phyloP scores from a whole-genome alignment of 2,113 vertebrate species.

The Tor tambroides region DNA sequence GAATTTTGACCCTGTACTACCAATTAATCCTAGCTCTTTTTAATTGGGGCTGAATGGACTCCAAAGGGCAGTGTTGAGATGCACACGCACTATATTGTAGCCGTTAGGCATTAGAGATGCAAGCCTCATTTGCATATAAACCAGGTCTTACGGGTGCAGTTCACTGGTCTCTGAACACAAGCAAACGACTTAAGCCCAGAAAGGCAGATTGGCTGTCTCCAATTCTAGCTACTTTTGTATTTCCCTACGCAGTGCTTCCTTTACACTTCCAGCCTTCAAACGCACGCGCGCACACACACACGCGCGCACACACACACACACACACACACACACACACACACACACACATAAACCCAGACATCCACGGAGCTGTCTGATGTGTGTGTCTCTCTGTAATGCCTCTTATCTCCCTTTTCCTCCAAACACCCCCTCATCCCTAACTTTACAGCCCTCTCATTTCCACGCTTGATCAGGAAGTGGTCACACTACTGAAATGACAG shows the following conservation, averaged over 20 bases:
- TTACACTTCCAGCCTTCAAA: conserved; percentile 22
- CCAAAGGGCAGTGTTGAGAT: conserved; percentile 66
- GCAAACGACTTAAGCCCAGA: conserved; percentile 67
- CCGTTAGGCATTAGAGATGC: conserved; percentile 71
- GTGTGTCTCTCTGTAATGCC: conserved; percentile 28
- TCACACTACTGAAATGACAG: conserved; percentile 57
- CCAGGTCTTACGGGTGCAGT: conserved; percentile 70
- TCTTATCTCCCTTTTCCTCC: conserved; percentile 41
- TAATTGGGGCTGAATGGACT: conserved; percentile 76
- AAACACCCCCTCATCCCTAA: conserved; percentile 29
- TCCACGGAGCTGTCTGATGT: conserved; percentile 1
- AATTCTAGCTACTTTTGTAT: conserved; percentile 14
- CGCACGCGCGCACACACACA: neutral
- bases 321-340: neutral
- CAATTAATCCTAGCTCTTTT: conserved; percentile 75
- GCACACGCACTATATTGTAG: conserved; percentile 42
- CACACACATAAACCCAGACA: conserved; percentile 15
- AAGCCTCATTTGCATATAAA: conserved; percentile 75
- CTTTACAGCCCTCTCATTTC: conserved; percentile 47
- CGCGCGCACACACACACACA: neutral
- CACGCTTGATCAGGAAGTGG: conserved; percentile 62
- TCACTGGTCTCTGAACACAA: conserved; percentile 67
- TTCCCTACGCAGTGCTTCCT: neutral
- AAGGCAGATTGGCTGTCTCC: conserved; percentile 30
- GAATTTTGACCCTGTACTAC: conserved; percentile 72